Percentiles rank a stretch among this genome's conserved stretches.
phyloP scores from a whole-genome alignment of 2,888 invertebrate species.

The Xanthorhoe spadicearia region DNA sequence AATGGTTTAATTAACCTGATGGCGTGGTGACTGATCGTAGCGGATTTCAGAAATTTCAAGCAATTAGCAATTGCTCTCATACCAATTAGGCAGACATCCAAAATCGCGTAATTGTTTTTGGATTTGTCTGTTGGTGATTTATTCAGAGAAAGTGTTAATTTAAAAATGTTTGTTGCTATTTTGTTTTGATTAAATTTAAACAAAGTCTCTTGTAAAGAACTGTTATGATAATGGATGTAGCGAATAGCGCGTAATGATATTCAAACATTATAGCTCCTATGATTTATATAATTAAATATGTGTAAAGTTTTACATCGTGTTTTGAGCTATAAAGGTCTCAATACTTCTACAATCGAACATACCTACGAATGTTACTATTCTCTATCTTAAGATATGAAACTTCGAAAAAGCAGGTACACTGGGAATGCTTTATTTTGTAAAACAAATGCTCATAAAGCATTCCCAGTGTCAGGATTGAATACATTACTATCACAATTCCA shows the following conservation, averaged over 20 bases:
- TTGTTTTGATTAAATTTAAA: neutral
- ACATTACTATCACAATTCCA: constrained; percentile 40
- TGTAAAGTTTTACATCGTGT: too few relatives aligned
- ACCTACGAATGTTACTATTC: neutral
- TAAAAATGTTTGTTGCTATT: constrained; percentile 27
- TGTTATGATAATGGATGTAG: too few relatives aligned
- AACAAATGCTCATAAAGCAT: constrained; percentile 14
- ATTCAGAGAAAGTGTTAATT: constrained; percentile 55
- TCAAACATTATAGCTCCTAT: too few relatives aligned
- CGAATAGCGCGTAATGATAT: too few relatives aligned
- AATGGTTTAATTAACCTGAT: constrained; percentile 85
- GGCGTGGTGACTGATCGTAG: constrained; percentile 80
- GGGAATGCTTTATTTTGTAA: neutral
- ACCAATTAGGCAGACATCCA: constrained; percentile 84
- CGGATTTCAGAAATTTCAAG: constrained; percentile 75
- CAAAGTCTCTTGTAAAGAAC: too few relatives aligned
- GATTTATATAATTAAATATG: too few relatives aligned
- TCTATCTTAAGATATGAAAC: neutral
- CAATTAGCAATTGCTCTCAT: constrained; percentile 84
- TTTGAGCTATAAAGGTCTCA: too few relatives aligned
- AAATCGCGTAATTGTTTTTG: constrained; percentile 82
- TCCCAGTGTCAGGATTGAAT: constrained; percentile 32
- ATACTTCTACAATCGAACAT: neutral
- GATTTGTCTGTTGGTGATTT: constrained; percentile 77
- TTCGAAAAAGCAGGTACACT: too few relatives aligned